Evolutionary conservation across 2,888 invertebrate species (phyloP).

Genomic region (Xestia ashworthii): DNA sequence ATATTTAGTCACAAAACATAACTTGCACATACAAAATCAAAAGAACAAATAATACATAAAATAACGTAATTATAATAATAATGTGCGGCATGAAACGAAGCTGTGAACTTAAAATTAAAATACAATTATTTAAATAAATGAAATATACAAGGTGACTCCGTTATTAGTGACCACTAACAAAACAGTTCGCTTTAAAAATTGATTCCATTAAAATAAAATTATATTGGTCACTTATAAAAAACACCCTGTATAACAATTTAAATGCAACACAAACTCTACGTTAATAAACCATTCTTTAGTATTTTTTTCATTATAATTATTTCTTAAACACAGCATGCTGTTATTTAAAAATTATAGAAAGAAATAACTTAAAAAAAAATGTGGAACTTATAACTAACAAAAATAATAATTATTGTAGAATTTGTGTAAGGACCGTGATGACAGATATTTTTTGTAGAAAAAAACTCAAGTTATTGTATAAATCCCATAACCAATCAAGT

Average conservation of each 20-base stretch:
- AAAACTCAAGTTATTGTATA: background rate
- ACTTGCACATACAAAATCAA: constrained; percentile 29
- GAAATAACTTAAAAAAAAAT: constrained; percentile 8
- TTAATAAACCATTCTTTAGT: constrained; percentile 23
- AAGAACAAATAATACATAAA: constrained; percentile 12
- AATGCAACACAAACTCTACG: constrained; percentile 65
- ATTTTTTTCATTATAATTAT: constrained; percentile 5
- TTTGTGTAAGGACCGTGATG: constrained; percentile 44
- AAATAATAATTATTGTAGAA: constrained; percentile 41
- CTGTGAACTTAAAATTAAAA: constrained; percentile 46
- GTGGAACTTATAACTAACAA: constrained; percentile 49
- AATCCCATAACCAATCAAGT: background rate
- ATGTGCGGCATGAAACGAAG: constrained; percentile 56
- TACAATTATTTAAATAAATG: constrained; percentile 20
- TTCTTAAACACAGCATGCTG: constrained; percentile 51
- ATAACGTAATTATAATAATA: constrained; percentile 37
- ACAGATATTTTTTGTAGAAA: constrained; percentile 15
- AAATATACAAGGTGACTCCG: constrained; percentile 12
- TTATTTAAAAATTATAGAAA: constrained; percentile 27
- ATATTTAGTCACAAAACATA: constrained; percentile 52
- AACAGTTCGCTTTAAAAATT: background rate
- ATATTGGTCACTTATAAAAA: constrained; percentile 28
- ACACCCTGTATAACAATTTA: constrained; percentile 38
- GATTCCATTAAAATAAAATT: background rate
- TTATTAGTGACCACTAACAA: background rate